Conservation (phyloP, 2,888 invertebrate species). For the Megastigmus dorsalis region DNA sequence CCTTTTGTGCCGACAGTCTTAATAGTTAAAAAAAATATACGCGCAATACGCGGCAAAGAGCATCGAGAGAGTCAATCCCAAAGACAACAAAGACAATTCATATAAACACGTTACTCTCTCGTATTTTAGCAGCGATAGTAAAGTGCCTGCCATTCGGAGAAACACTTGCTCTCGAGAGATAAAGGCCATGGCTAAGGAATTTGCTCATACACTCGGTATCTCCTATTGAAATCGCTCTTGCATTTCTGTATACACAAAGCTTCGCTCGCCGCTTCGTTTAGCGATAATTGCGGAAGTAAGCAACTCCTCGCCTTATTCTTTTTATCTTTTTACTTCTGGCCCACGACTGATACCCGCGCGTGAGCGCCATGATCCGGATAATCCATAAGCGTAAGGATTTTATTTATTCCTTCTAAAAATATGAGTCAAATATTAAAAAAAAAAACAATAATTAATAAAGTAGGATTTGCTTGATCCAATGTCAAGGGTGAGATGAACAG, state of each 20-base stretch:
- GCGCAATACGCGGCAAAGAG: not conserved
- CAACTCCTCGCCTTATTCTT: not conserved
- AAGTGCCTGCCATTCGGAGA: no score
- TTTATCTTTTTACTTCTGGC: not conserved
- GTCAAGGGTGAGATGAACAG: no score
- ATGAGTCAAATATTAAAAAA: no score
- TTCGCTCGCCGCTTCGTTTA: no score
- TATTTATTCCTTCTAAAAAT: no score
- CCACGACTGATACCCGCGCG: not conserved
- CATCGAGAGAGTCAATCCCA: not conserved
- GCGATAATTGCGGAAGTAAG: conserved; percentile 22
- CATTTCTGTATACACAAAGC: not conserved
- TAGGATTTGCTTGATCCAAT: no score
- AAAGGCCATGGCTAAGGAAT: not conserved
- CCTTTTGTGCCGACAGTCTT: no score
- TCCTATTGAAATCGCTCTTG: not conserved
- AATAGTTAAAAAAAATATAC: not conserved
- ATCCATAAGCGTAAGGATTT: no score
- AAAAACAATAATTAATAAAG: no score
- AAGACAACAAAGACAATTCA: not conserved
- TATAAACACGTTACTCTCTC: conserved; percentile 13
- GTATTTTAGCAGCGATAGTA: no score
- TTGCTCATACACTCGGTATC: not conserved
- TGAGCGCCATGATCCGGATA: no score
- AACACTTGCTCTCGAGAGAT: not conserved